Evolutionary conservation across 2,113 vertebrate species (phyloP), one percentile per base, ranked within the genome.

Genomic region (Climacteris rufus): DNA sequence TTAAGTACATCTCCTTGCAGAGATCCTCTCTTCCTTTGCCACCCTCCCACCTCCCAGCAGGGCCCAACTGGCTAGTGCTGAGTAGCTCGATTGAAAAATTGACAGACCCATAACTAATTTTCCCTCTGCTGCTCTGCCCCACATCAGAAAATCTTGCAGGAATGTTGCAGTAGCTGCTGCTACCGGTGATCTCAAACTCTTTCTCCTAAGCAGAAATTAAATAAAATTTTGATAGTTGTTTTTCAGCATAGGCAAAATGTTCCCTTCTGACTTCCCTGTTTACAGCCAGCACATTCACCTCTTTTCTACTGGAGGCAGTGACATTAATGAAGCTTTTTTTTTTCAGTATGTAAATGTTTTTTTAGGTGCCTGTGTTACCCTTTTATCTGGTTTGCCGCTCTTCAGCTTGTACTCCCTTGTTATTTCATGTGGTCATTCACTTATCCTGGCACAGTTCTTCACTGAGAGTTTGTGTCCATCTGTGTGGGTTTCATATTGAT

Each of bases 51-150:
- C 50, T 90, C 86, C 42, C 93, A 96, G 91, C 68, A 28, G 40
- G 89, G 53, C 49, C 45, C 28, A 24, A 0, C 68, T 53, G 77
- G 75, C 49, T 64, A 90, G 65, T 91, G 72, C 89, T 68, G 80
- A 89, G 81, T 71, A 94, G 9, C 50, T 45, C 10, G 82, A 21
- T 82, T 96, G 94, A 95, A 96, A 96, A 95, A 90, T 68, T 63
- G 68, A 94, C 80, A 25, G 27, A 13, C 28, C 16, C n/a, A 1
- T 39, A 63, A 40, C 42, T 77, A 76, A 45, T 39, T 69, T 65
- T 61, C 40, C 70, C 71, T 80, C 47, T 89, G 42, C 59, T 90
- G 0, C 64, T 71, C 52, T 8, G 2, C 25, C 25, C 64, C 69
- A 23, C 1, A 0, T 70, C 60, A 78, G 79, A 88, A 86, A 63